Conservation (phyloP, 2,113 vertebrate genomes). For the Perca flavescens region DNA sequence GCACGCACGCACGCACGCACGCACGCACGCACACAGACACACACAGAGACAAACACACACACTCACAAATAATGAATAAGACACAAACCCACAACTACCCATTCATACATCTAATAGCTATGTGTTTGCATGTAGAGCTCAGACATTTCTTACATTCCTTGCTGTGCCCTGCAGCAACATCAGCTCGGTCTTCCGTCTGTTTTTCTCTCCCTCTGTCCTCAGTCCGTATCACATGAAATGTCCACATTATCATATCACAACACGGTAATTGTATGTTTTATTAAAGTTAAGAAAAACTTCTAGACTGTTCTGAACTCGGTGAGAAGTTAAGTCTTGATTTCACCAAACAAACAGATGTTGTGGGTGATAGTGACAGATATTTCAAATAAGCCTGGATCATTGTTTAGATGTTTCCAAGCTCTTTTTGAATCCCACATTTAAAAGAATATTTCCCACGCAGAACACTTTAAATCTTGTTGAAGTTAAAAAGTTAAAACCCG, state of each 20-base stretch:
- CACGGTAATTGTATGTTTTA: background rate
- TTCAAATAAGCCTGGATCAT: background rate
- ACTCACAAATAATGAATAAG: background rate
- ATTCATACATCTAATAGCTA: conserved; percentile 13
- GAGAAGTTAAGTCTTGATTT: background rate
- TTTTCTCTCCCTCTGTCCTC: conserved; percentile 5
- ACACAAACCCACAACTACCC: background rate
- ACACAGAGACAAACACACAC: conserved; percentile 10
- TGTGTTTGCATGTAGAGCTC: conserved; percentile 22
- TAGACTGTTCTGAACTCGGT: background rate
- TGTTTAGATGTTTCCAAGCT: background rate
- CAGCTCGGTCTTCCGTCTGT: background rate
- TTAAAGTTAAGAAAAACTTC: background rate
- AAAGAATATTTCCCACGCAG: background rate
- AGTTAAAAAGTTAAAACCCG: too few species aligned
- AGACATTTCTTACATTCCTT: conserved; percentile 65
- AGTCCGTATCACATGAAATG: background rate
- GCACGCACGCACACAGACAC: conserved; percentile 21
- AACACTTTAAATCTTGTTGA: background rate
- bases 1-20: background rate
- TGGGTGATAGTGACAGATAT: too few species aligned
- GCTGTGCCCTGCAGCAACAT: conserved; percentile 38
- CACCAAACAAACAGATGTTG: background rate
- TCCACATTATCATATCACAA: background rate
- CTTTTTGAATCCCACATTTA: background rate